Base-by-base conservation (phyloP, 2,797 vertebrate genomes). In the Acrossocheilus fasciatus region DNA sequence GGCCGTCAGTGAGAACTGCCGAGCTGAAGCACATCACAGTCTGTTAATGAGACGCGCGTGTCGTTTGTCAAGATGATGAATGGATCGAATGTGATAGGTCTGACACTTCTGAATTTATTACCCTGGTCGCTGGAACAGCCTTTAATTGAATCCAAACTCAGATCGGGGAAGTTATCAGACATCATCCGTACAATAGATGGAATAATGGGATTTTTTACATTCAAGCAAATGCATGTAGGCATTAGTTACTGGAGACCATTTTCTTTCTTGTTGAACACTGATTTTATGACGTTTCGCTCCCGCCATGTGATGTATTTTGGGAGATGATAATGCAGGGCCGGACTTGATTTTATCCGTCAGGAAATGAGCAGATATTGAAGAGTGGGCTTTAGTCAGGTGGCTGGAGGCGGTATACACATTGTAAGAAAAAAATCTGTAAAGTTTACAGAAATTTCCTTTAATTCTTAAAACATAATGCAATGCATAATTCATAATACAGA, bases 61-160 rank as follows among this genome's bases (percentile, higher is more conserved):
- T 66, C 34, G 1, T 70, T 69, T 70, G 47, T 84, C 74, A 75
- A 34, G 82, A 83, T 74, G 70, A 83, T 76, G 82, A 75, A 84
- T 84, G 41, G 41, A 76, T 47, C 47, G 12, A 47, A 64, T 76
- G 43, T 75, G 45, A 77, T 41, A 62, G 47, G 5, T 26, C 62
- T 57, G 83, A 43, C 15, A 52, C 36, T 84, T 30, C 34, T 57
- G 47, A 84, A 77, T 77, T 54, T 68, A 84, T 54, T 41, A 77
- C 45, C 34, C 4, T 26, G 75, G 45, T 68, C 23, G 20, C 5
- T 68, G 45, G 34, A 68, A 54, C 36, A 23, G 47, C 36, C 26
- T 69, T 39, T 77, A 78, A 69, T 78, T 69, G 15, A 78, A 70
- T 78, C 64, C 30, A 23, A 77, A 30, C 23, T 57, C n/a, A 52